These are phyloP conservation scores for Mimachlamys varia DNA, from an alignment of 2,888 invertebrate genomes.

Conservation along the genomic window DNA sequence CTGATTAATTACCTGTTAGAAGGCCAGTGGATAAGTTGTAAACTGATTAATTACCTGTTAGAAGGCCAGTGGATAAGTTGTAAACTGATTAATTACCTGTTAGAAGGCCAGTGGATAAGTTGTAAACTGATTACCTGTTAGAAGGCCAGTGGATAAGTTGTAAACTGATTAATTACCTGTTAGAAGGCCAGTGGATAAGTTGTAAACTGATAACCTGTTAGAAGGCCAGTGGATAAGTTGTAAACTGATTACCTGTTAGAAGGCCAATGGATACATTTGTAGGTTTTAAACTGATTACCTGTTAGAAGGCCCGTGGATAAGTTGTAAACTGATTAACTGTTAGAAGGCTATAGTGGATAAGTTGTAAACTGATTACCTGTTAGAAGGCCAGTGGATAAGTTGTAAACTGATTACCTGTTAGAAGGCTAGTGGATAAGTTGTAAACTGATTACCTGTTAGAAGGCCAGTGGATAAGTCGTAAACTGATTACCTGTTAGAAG, in stretches of 20 bases:
- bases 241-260: constrained; percentile 2
- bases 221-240: background rate
- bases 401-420: background rate
- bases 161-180: background rate
- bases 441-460: too few relatives aligned
- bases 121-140: too few relatives aligned
- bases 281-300: too few relatives aligned
- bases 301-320: background rate
- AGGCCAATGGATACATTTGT: too few relatives aligned
- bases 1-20: constrained; percentile 18
- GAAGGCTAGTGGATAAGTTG: too few relatives aligned
- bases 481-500: constrained; percentile 5
- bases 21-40: too few relatives aligned
- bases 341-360: too few relatives aligned
- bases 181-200: too few relatives aligned
- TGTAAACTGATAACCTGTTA: too few relatives aligned
- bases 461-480: background rate
- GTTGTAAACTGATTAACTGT: background rate
- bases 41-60: too few relatives aligned
- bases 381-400: background rate
- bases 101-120: too few relatives aligned
- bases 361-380: too few relatives aligned
- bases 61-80: background rate
- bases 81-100: background rate
- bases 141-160: background rate